phyloP scores from a whole-genome alignment of 2,113 vertebrate species.

The Sterrhoptilus dennistouni region DNA sequence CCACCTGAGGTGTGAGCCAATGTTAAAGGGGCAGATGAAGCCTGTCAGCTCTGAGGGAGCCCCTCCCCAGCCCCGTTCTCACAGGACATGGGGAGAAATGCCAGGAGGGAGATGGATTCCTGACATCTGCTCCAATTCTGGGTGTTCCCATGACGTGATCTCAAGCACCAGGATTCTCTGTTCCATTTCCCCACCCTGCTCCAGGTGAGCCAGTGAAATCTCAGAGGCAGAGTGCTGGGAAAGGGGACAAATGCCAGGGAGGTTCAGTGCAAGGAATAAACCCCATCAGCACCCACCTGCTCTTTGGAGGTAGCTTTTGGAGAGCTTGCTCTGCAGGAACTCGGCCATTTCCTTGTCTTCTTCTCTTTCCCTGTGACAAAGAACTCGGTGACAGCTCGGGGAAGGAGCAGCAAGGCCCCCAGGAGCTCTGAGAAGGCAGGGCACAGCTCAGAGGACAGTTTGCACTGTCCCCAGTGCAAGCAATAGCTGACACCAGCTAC shows the following conservation, averaged over 20 bases:
- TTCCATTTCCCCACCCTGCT: background rate
- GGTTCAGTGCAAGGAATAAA: background rate
- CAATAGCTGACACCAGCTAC: slow-evolving; percentile 29
- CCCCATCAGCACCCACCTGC: slow-evolving; percentile 69
- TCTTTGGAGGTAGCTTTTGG: slow-evolving; percentile 75
- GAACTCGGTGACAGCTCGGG: background rate
- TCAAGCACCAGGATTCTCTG: background rate
- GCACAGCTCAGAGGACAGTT: background rate
- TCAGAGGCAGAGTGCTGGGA: background rate
- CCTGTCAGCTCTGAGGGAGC: background rate
- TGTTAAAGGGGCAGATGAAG: background rate
- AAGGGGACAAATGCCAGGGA: background rate
- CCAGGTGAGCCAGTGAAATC: background rate
- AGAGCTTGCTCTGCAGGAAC: slow-evolving; percentile 84
- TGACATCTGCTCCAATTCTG: fast-evolving
- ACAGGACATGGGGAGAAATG: background rate
- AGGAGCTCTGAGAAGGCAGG: background rate
- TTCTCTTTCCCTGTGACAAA: slow-evolving; percentile 80
- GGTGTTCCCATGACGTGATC: background rate
- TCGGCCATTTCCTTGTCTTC: slow-evolving; percentile 91
- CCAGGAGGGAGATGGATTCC: background rate
- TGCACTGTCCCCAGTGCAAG: background rate
- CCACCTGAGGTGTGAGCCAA: background rate
- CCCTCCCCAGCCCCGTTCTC: background rate
- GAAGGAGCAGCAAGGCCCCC: background rate